Percentiles rank a stretch among this genome's conserved stretches.
Evolutionary conservation across 2,888 invertebrate species (phyloP).

Genomic region (Tromatobia lineatoria): DNA sequence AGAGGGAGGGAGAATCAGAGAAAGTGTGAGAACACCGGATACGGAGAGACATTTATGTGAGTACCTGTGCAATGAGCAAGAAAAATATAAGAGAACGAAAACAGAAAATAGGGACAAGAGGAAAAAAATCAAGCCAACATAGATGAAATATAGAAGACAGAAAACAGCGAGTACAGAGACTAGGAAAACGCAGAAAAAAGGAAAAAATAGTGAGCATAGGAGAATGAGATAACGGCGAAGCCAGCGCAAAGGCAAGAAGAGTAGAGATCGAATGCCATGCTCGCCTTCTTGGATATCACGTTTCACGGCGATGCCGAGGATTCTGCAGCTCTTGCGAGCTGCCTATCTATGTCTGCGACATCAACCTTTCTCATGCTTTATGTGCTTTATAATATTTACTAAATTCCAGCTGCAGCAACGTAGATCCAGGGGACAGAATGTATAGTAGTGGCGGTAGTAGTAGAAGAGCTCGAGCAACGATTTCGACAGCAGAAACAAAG

Average conservation of each 20-base stretch:
- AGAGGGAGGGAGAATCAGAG: constrained; percentile 56
- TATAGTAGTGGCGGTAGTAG: constrained; percentile 22
- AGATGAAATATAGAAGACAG: constrained; percentile 53
- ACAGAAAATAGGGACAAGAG: constrained; percentile 52
- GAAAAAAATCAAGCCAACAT: constrained; percentile 65
- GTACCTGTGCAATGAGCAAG: constrained; percentile 59
- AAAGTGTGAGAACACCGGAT: constrained; percentile 76
- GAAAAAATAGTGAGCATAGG: constrained; percentile 33
- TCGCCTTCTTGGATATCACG: constrained; percentile 75
- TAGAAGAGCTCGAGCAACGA: constrained; percentile 29
- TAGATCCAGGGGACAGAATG: constrained; percentile 5
- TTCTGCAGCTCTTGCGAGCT: constrained; percentile 53
- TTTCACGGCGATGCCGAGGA: constrained; percentile 74
- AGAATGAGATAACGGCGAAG: constrained; percentile 53
- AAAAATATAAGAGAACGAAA: constrained; percentile 63
- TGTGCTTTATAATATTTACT: constrained; percentile 71
- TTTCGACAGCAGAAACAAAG: constrained; percentile 63
- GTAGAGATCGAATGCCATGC: constrained; percentile 69
- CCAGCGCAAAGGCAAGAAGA: constrained; percentile 56
- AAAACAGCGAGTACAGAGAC: constrained; percentile 65
- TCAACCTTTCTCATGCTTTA: constrained; percentile 14
- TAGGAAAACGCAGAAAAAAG: constrained; percentile 59
- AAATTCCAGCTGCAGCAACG: constrained; percentile 66
- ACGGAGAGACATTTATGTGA: constrained; percentile 80
- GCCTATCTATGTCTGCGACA: constrained; percentile 34